Evolutionary conservation across 2,113 vertebrate species (phyloP), one percentile per base, ranked within the genome.

Genomic region (Brachionichthys hirsutus): DNA sequence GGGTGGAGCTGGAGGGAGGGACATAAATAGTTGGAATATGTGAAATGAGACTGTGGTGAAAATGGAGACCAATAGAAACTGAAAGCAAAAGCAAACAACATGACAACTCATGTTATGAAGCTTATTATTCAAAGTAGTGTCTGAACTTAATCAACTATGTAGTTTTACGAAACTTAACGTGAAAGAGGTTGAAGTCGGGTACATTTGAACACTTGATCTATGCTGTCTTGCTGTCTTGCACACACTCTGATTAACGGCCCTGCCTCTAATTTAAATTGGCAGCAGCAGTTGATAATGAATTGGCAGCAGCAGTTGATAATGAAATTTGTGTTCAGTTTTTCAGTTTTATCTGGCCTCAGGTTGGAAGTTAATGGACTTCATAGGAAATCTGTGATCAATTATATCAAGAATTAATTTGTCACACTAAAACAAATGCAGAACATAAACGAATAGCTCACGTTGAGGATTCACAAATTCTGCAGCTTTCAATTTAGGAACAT

Each of bases 361-460:
- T 77, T 61, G 56, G 70, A 78, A 82, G 78, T 85, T 88, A 91
- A 88, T 87, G 82, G 76, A 78, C 75, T 89, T 85, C 55, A 69
- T 69, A 62, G 66, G 53, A 55, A 67, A 78, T 60, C 75, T 85
- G 69, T 81, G 71, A 89, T 87, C 69, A 88, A 83, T 86, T 88
- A 75, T 78, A 77, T 85, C 52, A 74, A 62, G 54, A 85, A 88
- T 88, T 86, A 90, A 86, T 83, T 81, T 65, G 46, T 75, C 46
- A 36, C 81, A 81, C 61, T 69, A 45, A 80, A 87, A 84, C 62
- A 59, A 88, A 87, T 79, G 64, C 58, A 76, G 70, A 80, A 62
- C 53, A 52, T 53, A 76, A 83, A 84, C 78, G 36, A 30, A 30
- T 30, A 8, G 4, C 24, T 30, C 24, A 30, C 24, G 4, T 30